Evolutionary conservation across 2,888 invertebrate species (phyloP).

Genomic region (Tetrapedia diversipes): DNA sequence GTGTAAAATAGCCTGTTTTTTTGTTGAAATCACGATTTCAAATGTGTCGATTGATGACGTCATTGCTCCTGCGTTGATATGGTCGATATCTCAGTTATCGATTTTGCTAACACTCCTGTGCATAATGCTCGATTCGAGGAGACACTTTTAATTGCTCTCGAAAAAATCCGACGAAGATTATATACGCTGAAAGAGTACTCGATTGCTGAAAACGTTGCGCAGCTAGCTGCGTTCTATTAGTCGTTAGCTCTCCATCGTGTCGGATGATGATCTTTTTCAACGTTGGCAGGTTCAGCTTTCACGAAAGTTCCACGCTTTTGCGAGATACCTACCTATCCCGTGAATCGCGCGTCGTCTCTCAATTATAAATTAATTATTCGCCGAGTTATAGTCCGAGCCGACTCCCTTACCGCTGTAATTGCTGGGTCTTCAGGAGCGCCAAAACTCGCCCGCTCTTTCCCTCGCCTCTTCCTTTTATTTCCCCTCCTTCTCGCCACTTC

Average conservation of each 20-base stretch:
- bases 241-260: conserved; percentile 33
- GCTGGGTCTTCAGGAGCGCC: conserved; percentile 52
- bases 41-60: too few species aligned
- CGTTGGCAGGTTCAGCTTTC: not conserved
- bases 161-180: not conserved
- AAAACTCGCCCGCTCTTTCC: conserved; percentile 17
- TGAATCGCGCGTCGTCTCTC: conserved; percentile 54
- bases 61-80: too few species aligned
- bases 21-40: too few species aligned
- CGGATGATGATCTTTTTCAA: conserved; percentile 22
- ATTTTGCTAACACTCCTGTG: too few species aligned
- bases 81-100: too few species aligned
- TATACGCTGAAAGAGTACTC: not conserved
- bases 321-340: conserved; percentile 31
- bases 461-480: not conserved
- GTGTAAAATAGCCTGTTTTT: too few species aligned
- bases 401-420: conserved; percentile 56
- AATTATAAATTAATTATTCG: conserved; percentile 74
- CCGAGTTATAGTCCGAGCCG: conserved; percentile 63
- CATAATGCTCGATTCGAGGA: not conserved
- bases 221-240: conserved; percentile 37
- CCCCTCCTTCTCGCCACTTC: not conserved
- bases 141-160: not conserved
- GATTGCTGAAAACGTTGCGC: conserved; percentile 19
- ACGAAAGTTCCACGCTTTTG: not conserved